Evolutionary conservation across 2,797 vertebrate genomes (phyloP).

Genomic region (Notamacropus eugenii): DNA sequence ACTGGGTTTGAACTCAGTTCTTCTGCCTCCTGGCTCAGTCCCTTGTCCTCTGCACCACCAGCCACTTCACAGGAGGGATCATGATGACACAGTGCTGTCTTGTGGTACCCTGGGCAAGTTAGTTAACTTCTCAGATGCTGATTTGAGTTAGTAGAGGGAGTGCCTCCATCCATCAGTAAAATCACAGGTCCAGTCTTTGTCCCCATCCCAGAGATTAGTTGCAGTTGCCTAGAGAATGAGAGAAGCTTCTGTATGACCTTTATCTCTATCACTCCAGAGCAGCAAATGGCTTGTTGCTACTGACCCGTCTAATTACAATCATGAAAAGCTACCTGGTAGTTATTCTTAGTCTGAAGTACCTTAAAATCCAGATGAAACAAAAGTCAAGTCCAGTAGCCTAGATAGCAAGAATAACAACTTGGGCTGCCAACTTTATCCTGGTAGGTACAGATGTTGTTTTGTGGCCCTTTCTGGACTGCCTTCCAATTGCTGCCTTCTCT

Average conservation of each 20-base stretch:
- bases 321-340: not conserved
- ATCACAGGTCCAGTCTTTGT: not conserved
- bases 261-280: slow-evolving; percentile 4
- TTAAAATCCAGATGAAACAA: not conserved
- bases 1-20: not conserved
- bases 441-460: not conserved
- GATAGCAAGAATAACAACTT: not conserved
- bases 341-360: not conserved
- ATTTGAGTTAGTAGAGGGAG: not conserved
- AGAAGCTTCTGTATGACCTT: not conserved
- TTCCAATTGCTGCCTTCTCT: not conserved
- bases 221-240: not conserved
- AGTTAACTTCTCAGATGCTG: not conserved
- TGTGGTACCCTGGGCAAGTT: not conserved
- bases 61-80: not conserved
- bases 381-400: not conserved
- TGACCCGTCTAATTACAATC: not conserved
- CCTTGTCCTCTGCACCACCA: not conserved
- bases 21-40: not conserved
- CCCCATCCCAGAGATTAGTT: not conserved
- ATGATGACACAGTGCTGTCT: not conserved
- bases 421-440: not conserved
- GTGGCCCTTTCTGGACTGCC: not conserved
- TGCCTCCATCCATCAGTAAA: not conserved
- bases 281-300: not conserved